Conservation (phyloP, 2,888 invertebrate genomes). For the Glyphotaelius pellucidus region DNA sequence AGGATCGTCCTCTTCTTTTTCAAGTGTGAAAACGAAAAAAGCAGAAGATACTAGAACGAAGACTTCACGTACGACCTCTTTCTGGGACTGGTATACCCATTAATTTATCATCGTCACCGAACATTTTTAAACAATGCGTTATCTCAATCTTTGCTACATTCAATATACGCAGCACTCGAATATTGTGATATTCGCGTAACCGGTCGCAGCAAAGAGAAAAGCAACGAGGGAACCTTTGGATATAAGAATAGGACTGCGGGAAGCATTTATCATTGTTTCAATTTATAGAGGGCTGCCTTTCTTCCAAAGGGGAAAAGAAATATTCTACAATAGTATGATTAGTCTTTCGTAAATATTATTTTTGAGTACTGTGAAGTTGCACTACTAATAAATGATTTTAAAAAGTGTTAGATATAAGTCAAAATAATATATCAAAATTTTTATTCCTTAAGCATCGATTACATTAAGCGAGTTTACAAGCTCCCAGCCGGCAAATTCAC, state of each 20-base stretch:
- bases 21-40: no score
- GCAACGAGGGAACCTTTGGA: not conserved
- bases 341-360: not conserved
- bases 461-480: no score
- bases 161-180: conserved; percentile 50
- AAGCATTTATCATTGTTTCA: conserved; percentile 40
- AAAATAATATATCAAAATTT: no score
- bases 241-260: not conserved
- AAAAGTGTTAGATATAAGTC: not conserved
- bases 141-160: conserved; percentile 31
- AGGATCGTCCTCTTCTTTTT: no score
- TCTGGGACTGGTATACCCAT: not conserved
- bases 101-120: conserved; percentile 34
- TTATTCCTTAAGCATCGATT: no score
- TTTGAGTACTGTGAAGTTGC: not conserved
- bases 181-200: not conserved
- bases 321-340: not conserved
- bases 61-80: no score
- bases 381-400: not conserved
- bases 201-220: not conserved
- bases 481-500: no score
- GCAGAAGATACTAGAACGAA: no score
- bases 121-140: conserved; percentile 42
- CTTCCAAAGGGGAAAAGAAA: not conserved
- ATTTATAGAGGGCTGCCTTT: not conserved